phyloP scores from a whole-genome alignment of 2,888 invertebrate species.

The Petrophora chlorosata region DNA sequence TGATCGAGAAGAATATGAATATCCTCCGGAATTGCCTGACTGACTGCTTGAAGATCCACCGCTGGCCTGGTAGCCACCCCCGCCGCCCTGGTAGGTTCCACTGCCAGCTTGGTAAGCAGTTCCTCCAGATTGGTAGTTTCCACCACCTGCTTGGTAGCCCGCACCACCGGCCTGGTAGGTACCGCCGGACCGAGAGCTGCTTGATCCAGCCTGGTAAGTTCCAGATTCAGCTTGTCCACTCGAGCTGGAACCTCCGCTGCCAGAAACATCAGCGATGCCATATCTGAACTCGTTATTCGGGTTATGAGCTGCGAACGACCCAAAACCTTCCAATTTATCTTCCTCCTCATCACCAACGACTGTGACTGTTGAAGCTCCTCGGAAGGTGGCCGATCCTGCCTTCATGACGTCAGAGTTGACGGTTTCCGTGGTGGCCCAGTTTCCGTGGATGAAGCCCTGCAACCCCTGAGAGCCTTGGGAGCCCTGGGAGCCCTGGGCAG shows the following conservation, averaged over 20 bases:
- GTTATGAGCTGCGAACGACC: slow-evolving; percentile 65
- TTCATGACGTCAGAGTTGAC: slow-evolving; percentile 74
- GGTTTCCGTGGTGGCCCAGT: slow-evolving; percentile 77
- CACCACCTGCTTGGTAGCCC: slow-evolving; percentile 30
- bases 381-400: slow-evolving; percentile 66
- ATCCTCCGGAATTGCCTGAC: slow-evolving; percentile 41
- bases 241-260: slow-evolving; percentile 40
- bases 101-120: slow-evolving; percentile 34
- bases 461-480: slow-evolving; percentile 39
- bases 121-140: slow-evolving; percentile 25
- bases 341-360: slow-evolving; percentile 72
- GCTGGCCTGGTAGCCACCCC: slow-evolving; percentile 29
- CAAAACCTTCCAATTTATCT: slow-evolving; percentile 67
- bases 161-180: slow-evolving; percentile 36
- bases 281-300: slow-evolving; percentile 71
- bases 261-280: slow-evolving; percentile 68
- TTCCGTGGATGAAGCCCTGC: slow-evolving; percentile 68
- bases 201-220: slow-evolving; percentile 36
- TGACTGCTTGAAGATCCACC: slow-evolving; percentile 40
- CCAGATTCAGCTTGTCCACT: slow-evolving; percentile 27
- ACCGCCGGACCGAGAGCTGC: slow-evolving; percentile 40
- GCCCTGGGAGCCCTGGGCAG: slow-evolving; percentile 37
- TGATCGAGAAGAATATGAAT: slow-evolving; percentile 68
- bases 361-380: slow-evolving; percentile 60
- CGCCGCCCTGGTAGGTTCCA: slow-evolving; percentile 30